These are phyloP conservation scores for Phymatocera aterrima DNA, from an alignment of 2,888 invertebrate genomes.

Conservation along the genomic window DNA sequence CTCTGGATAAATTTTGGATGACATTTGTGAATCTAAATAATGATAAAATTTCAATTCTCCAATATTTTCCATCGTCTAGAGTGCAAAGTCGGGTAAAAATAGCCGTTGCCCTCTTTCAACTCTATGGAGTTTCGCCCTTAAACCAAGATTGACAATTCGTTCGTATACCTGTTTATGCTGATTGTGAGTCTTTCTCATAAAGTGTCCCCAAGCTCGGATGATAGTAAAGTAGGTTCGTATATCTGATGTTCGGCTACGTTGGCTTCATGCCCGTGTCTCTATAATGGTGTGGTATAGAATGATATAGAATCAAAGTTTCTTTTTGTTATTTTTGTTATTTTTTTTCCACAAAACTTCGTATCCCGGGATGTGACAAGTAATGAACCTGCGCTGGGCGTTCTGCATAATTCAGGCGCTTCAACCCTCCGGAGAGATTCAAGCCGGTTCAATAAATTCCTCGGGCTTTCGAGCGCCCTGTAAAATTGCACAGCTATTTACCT, in stretches of 20 bases:
- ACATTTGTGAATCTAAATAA: background rate
- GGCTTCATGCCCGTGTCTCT: background rate
- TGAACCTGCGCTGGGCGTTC: background rate
- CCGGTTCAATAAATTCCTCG: slow-evolving; percentile 29
- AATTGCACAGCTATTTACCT: slow-evolving; percentile 39
- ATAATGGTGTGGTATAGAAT: background rate
- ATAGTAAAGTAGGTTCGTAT: background rate
- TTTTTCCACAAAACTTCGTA: background rate
- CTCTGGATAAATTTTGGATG: background rate
- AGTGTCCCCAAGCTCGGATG: background rate
- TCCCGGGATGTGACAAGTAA: slow-evolving; percentile 12
- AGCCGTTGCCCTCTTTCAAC: slow-evolving; percentile 22
- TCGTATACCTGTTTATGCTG: background rate
- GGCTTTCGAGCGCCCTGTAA: background rate
- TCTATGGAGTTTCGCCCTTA: slow-evolving; percentile 7
- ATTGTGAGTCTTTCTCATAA: background rate
- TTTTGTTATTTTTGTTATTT: background rate
- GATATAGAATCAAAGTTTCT: background rate
- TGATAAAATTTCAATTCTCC: background rate
- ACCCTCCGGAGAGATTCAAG: background rate
- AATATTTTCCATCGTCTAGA: background rate
- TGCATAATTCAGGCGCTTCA: slow-evolving; percentile 33
- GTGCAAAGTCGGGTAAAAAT: slow-evolving; percentile 22
- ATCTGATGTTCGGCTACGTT: background rate
- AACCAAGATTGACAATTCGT: slow-evolving; percentile 34